phyloP scores from a whole-genome alignment of 1,140 invertebrate species.

The Pectinophora gossypiella region DNA sequence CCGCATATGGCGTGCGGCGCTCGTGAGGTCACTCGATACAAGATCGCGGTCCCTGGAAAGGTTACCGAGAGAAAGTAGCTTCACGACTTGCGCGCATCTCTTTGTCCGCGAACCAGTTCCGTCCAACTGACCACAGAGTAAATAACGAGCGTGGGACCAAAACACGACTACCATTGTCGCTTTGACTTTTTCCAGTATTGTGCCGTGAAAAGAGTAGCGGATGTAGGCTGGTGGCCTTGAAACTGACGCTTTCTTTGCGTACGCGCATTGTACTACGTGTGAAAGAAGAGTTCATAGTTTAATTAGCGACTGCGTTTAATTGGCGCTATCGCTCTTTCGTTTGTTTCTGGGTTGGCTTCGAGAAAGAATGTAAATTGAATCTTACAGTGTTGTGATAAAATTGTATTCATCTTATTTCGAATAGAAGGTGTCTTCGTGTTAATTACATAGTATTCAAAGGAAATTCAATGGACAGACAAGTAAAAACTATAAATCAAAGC shows the following conservation, averaged over 20 bases:
- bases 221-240: slow-evolving; percentile 11
- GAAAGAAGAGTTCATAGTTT: slow-evolving; percentile 6
- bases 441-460: too few relatives aligned
- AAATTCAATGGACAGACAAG: too few relatives aligned
- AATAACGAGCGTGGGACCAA: not conserved
- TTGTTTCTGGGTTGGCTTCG: slow-evolving; percentile 11
- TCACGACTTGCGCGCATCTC: slow-evolving; percentile 23
- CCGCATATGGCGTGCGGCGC: slow-evolving; percentile 16
- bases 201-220: not conserved
- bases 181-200: slow-evolving; percentile 7
- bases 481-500: too few relatives aligned
- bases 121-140: not conserved
- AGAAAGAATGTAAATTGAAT: not conserved
- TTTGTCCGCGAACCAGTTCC: slow-evolving; percentile 18
- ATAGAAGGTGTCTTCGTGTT: too few relatives aligned
- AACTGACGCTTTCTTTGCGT: slow-evolving; percentile 14
- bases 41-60: slow-evolving; percentile 23
- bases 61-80: slow-evolving; percentile 33
- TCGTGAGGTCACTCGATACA: slow-evolving; percentile 24
- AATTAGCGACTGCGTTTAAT: slow-evolving; percentile 12
- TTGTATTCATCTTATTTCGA: too few relatives aligned
- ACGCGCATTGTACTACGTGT: not conserved
- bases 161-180: too few relatives aligned
- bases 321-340: slow-evolving; percentile 7
- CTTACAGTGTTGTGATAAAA: too few relatives aligned